A percentile compares a stretch with the other conserved stretches of the same genome.
These are phyloP conservation scores for Heteromyza rotundicornis DNA, from an alignment of 2,888 invertebrate species.

Conservation along the genomic window DNA sequence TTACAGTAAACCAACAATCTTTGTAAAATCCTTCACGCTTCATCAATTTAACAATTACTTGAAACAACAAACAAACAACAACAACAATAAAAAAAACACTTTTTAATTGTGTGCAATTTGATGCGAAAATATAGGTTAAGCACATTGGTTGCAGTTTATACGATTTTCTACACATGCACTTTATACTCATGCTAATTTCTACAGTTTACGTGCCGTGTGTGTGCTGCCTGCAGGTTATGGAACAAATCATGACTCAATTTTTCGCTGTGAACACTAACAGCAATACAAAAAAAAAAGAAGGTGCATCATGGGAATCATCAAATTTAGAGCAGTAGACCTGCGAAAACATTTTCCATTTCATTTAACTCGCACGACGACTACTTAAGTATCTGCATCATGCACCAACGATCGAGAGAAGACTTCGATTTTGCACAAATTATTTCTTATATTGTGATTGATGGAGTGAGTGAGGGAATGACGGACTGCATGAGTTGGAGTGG, in stretches of 20 bases:
- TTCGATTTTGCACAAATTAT: no score
- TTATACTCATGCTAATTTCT: not conserved
- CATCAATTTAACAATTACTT: no score
- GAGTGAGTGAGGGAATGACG: not conserved
- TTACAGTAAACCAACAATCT: no score
- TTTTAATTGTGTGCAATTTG: no score
- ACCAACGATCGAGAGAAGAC: no score
- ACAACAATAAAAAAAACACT: no score
- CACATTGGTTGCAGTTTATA: not conserved
- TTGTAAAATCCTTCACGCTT: no score
- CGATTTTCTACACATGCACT: no score
- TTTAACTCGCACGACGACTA: not conserved
- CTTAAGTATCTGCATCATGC: no score
- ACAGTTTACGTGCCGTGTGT: not conserved
- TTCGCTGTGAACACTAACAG: not conserved
- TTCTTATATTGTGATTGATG: not conserved
- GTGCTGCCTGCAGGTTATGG: constrained; percentile 43
- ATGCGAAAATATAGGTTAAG: constrained; percentile 2
- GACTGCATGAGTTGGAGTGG: not conserved
- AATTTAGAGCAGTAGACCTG: not conserved
- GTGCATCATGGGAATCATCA: not conserved
- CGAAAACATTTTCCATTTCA: not conserved
- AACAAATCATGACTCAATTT: constrained; percentile 42
- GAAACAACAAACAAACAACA: no score
- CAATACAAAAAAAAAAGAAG: not conserved